These are phyloP conservation scores for Artemia sinica DNA, from an alignment of 2,888 invertebrate species.

Conservation along the genomic window DNA sequence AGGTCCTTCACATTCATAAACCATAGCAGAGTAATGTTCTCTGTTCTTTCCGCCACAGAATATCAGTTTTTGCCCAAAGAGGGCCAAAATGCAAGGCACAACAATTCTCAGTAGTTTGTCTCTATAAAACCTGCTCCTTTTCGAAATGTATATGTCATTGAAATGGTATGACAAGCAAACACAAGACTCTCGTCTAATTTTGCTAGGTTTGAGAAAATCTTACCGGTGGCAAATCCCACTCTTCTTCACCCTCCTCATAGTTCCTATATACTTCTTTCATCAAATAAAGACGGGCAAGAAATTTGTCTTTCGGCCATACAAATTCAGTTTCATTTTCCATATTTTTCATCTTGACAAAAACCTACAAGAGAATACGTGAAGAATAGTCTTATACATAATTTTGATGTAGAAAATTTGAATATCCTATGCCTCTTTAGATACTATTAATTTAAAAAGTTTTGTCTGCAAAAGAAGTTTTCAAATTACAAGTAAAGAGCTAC, in stretches of 20 bases:
- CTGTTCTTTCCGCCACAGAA: no score
- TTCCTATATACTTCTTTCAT: conserved; percentile 41
- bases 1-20: no score
- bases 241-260: conserved; percentile 35
- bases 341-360: conserved; percentile 36
- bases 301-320: conserved; percentile 37
- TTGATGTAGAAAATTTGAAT: no score
- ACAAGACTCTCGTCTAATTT: conserved; percentile 5
- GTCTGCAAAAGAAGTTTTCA: no score
- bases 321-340: conserved; percentile 36
- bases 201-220: conserved; percentile 17
- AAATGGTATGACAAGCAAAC: not conserved
- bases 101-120: not conserved
- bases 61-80: no score
- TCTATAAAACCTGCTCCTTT: not conserved
- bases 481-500: no score
- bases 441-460: no score
- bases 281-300: conserved; percentile 36
- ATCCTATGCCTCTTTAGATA: no score
- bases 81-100: no score
- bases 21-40: no score
- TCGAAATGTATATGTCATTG: no score
- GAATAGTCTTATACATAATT: not conserved
- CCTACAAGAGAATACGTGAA: conserved; percentile 27
- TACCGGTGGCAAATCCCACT: conserved; percentile 35